Evolutionary conservation across 2,888 invertebrate genomes (phyloP).

Genomic region (Cyaniris semiargus): DNA sequence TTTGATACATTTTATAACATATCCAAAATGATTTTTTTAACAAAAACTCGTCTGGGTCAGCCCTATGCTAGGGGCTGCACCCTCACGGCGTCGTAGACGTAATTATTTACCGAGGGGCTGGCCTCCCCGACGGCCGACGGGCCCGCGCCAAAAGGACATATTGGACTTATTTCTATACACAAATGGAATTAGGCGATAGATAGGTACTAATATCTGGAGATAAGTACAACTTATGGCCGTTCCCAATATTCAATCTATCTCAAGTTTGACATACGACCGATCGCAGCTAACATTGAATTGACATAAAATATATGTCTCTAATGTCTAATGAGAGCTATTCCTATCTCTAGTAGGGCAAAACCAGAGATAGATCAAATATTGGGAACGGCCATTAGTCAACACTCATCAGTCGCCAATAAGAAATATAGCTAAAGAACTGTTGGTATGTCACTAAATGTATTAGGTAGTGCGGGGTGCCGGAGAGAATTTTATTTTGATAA

Average conservation of each 20-base stretch:
- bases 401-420: no score
- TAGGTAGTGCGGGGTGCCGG: no score
- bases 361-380: no score
- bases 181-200: background rate
- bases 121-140: conserved; percentile 50
- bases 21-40: background rate
- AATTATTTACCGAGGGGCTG: conserved; percentile 75
- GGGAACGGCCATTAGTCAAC: no score
- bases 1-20: no score
- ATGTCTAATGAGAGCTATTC: no score
- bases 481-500: no score
- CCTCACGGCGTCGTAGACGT: conserved; percentile 56
- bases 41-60: background rate
- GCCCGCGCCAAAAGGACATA: conserved; percentile 17
- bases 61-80: conserved; percentile 48
- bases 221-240: background rate
- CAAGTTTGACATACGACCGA: no score
- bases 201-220: background rate
- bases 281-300: no score
- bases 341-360: no score
- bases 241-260: no score
- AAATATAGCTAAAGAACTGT: background rate
- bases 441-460: background rate
- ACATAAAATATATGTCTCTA: no score
- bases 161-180: background rate